Evolutionary conservation across 2,797 vertebrate genomes (phyloP), one percentile per base, ranked within the genome.

Genomic region (Onychomys leucogaster): DNA sequence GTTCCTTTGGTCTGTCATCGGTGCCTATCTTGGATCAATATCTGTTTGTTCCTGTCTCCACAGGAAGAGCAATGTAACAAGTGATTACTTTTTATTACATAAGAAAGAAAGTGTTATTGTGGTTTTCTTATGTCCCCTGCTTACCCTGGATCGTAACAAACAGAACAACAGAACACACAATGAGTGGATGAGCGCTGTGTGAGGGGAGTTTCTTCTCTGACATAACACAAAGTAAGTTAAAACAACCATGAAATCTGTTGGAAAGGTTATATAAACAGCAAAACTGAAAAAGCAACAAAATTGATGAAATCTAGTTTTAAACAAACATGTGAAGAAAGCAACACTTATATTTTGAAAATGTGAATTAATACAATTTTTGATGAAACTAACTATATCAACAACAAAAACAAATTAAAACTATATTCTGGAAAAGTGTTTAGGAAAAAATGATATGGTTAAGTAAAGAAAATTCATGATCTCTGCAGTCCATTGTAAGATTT

Each of bases 391-490:
- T 88, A 46, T 16, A 82, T 4, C 25, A 71, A 21, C n/a, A 71
- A 25, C 61, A 67, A 19, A 57, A 11, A 2, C 11, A 46, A 89
- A 25, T 16, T n/a, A 89, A 63, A 63, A 37, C 27, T 37, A 17
- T 93, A 41, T n/a, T 84, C 52, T 88, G 32, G n/a, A 76, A 94
- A 94, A 78, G 77, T 43, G 43, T n/a, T 6, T 57, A 86, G 67
- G 4, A 57, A 91, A 94, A 94, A 77, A 83, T 46, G 46, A 95
- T 25, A 82, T 16, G 85, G 37, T 90, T 88, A 77, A 73, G 75
- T 67, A 92, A 81, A 90, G 89, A 90, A 96, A 95, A 93, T 84
- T 86, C 83, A 59, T 57, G 10, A 89, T 71, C 81, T 63, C 34
- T 88, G 34, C 92, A 78, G 29, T 89, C n/a, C 82, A 91, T 0